Base-by-base conservation (phyloP, 2,113 vertebrate species). In the Bothrops jararaca region DNA sequence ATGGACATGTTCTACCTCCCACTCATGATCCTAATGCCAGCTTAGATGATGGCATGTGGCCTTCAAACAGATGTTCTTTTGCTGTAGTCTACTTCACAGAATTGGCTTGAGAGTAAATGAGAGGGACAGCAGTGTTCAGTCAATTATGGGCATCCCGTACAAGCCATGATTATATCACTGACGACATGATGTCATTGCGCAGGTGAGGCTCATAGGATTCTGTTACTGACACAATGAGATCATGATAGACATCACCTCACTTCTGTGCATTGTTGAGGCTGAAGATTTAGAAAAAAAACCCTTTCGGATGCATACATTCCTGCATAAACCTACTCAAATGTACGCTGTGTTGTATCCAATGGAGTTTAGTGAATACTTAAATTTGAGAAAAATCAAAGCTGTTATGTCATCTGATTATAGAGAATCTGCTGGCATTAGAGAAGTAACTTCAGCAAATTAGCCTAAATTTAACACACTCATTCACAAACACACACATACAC, bases 401-500 rank as follows among this genome's bases (percentile, higher is more conserved):
- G 15, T 1, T 92, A 94, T 89, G 64, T 6, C 39, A 48, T 9
- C 22, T 12, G 6, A 58, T 57, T 94, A 39, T 15, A 69, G 64
- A 90, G 93, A 89, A 89, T 57, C 56, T 95, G 26, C 34, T 89
- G 42, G 88, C 18, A 92, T 48, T 50, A 69, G 92, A 96, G 92
- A 92, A 64, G 48, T 93, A 94, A 94, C 88, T 93, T 53, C 56
- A 91, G 85, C 69, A 91, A 54, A 93, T 34, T 56, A 86, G 92
- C 92, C 54, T 23, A 50, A 95, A 94, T 93, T 18, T 52, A 56
- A 50, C 45, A 1, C 3, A n/a, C 1, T 85, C 18, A 20, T 29
- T 57, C 50, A 53, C 60, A 39, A 57, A 24, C 87, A 50, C 4
- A 85, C 18, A 24, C 39, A 74, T 39, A 45, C 57, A 53, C 85